Evolutionary conservation across 2,888 invertebrate species (phyloP).

Genomic region (Spodoptera exigua): DNA sequence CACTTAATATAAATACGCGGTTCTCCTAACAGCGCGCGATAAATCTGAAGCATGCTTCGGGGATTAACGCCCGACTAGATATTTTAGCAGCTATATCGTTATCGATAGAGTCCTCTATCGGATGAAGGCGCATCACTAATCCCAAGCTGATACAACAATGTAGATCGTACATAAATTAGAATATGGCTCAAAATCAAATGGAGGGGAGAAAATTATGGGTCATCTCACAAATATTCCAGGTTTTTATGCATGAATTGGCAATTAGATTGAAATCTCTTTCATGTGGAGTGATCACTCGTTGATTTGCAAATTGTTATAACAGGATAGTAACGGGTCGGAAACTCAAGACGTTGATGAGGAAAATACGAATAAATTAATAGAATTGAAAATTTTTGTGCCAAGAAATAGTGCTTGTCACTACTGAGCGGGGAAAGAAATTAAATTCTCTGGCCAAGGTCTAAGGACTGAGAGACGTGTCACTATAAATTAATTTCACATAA

Average conservation of each 20-base stretch:
- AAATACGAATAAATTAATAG: constrained; percentile 51
- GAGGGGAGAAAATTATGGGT: constrained; percentile 61
- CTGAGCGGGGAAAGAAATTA: constrained; percentile 37
- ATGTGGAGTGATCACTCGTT: constrained; percentile 57
- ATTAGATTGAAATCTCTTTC: constrained; percentile 63
- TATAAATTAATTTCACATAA: constrained; percentile 45
- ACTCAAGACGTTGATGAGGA: constrained; percentile 54
- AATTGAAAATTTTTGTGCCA: constrained; percentile 54
- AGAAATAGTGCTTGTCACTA: constrained; percentile 49
- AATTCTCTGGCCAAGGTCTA: constrained; percentile 44
- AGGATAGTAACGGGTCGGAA: constrained; percentile 56
- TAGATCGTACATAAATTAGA: constrained; percentile 42
- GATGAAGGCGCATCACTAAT: constrained; percentile 63
- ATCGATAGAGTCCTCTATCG: constrained; percentile 80
- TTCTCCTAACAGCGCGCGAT: constrained; percentile 83
- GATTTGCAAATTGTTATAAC: constrained; percentile 54
- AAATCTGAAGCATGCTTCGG: constrained; percentile 78
- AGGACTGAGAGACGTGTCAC: constrained; percentile 32
- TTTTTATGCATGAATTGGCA: constrained; percentile 66
- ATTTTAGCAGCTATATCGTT: constrained; percentile 71
- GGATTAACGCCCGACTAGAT: constrained; percentile 74
- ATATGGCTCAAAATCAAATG: constrained; percentile 67
- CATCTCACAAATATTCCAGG: constrained; percentile 65
- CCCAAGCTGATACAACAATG: constrained; percentile 57
- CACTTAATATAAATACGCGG: constrained; percentile 88